Base-by-base conservation (phyloP, 2,113 vertebrate species). In the Alligator sinensis region DNA sequence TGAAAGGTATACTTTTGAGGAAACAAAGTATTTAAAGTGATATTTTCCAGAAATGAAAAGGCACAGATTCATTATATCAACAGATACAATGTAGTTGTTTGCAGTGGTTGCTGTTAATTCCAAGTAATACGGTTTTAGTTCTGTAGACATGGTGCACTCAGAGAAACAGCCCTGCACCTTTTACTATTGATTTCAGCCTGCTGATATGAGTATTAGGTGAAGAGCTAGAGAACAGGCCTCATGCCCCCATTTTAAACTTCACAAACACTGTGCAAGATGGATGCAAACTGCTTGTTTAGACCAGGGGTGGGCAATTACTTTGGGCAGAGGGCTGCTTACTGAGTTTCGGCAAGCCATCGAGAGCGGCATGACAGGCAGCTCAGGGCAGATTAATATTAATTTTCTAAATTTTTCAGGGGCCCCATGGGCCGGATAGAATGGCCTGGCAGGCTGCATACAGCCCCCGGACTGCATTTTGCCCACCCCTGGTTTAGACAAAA, bases 231-330 rank as follows among this genome's bases (percentile, higher is more conserved):
- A 93, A 86, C n/a, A 90, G 94, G 11, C 38, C 84, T 79, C 9
- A 90, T 87, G 77, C 6, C 6, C 82, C 58, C 84, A 74, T 76
- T 68, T 89, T 54, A 77, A 95, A 87, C 81, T 95, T 74, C 55
- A 55, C 91, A 82, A 77, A 22, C 19, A 38, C 38, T 22, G 30
- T 24, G 30, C 30, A 47, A 47, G 47, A 34, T 19, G 38, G 18
- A 21, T 72, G 68, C 19, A 72, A 72, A 72, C 54, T 60, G 1
- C 0, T 80, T 57, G 58, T 55, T 80, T 90, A 77, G 24, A 24
- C 62, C 47, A 38, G 47, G 47, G 47, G 47, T 7, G 7, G 47
- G 47, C 47, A 47, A 47, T 47, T 47, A 47, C 9, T 47, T 47
- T 47, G 47, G 47, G 47, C 47, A 47, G 47, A 34, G 34, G 34